Conservation (phyloP, 1,140 invertebrate genomes). For the Drosophila pandora region DNA sequence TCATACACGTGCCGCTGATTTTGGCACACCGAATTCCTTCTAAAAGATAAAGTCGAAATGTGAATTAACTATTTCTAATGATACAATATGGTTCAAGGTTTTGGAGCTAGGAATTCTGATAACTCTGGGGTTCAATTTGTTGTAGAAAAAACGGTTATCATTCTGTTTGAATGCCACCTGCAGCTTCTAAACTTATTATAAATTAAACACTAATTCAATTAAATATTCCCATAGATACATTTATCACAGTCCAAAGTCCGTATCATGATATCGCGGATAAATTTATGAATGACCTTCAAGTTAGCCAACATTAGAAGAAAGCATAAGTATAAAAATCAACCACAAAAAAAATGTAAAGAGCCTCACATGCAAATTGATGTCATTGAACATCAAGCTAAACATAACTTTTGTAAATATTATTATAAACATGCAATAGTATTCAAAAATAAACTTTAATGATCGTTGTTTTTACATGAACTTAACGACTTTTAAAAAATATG, state of each 20-base stretch:
- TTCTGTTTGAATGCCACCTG: not conserved
- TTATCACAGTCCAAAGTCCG: conserved; percentile 17
- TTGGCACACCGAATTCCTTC: conserved; percentile 13
- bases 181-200: not conserved
- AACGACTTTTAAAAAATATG: not conserved
- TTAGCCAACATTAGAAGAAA: not conserved
- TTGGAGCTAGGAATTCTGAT: not conserved
- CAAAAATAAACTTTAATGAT: not conserved
- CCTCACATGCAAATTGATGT: no score
- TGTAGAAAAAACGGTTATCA: not conserved
- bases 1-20: conserved; percentile 31
- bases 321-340: no score
- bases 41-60: conserved; percentile 11
- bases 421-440: not conserved
- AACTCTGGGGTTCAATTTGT: not conserved
- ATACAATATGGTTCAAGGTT: not conserved
- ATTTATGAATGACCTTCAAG: not conserved
- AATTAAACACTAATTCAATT: conserved; percentile 18
- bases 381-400: not conserved
- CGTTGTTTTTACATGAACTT: not conserved
- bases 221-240: conserved; percentile 2
- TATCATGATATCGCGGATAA: not conserved
- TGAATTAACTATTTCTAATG: not conserved
- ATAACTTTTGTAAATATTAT: not conserved
- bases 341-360: no score